Conservation (phyloP, 2,888 invertebrate species). For the Trichogramma evanescens region DNA sequence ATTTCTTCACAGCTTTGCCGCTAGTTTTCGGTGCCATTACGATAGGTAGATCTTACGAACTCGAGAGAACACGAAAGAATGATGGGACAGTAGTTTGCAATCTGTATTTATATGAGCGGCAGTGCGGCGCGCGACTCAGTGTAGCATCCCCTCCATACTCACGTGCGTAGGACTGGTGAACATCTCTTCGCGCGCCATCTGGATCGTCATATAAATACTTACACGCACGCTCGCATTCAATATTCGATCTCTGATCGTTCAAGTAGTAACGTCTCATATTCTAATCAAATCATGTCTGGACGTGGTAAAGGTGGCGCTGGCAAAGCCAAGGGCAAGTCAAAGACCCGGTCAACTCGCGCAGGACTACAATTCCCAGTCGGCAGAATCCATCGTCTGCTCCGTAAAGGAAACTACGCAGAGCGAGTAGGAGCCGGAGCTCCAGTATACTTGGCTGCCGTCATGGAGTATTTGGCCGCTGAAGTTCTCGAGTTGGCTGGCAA, state of each 20-base stretch:
- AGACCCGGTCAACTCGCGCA: constrained; percentile 52
- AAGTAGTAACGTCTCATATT: background rate
- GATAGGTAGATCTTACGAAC: too few relatives aligned
- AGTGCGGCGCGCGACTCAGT: too few relatives aligned
- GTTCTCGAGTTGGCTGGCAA: constrained; percentile 55
- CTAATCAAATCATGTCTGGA: constrained; percentile 27
- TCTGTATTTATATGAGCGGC: too few relatives aligned
- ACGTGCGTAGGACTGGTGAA: too few relatives aligned
- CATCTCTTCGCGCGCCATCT: too few relatives aligned
- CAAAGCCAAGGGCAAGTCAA: constrained; percentile 49
- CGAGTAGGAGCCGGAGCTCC: constrained; percentile 54
- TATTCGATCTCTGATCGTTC: constrained; percentile 15
- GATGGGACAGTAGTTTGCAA: too few relatives aligned
- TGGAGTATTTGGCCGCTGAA: constrained; percentile 66
- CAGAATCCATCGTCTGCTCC: constrained; percentile 55
- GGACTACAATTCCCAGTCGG: constrained; percentile 58
- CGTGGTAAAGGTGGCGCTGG: constrained; percentile 32
- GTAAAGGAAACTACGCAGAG: constrained; percentile 59
- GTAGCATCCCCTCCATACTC: too few relatives aligned
- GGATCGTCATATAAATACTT: too few relatives aligned
- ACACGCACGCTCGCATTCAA: too few relatives aligned
- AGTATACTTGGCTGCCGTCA: constrained; percentile 54
- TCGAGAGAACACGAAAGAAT: too few relatives aligned
- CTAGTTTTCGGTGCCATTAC: constrained; percentile 28
- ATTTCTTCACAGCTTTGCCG: constrained; percentile 46